Base-by-base conservation (phyloP, 2,113 vertebrate species). In the Numenius arquata region DNA sequence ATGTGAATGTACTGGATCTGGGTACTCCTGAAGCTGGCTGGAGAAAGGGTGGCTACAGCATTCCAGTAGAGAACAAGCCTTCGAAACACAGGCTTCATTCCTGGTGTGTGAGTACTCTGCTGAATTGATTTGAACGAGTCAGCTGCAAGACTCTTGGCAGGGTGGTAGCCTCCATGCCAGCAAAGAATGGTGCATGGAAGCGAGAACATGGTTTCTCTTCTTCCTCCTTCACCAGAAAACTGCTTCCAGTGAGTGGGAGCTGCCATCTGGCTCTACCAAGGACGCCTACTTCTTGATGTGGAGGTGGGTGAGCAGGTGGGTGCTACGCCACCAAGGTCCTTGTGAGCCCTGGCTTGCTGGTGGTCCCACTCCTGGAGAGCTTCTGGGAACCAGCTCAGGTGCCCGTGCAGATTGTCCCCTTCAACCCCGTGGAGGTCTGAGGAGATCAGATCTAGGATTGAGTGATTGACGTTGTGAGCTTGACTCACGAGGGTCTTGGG, bases 91-190 rank as follows among this genome's bases (percentile, higher is more conserved):
- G 43, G 7, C 22, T 82, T 72, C 43, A 15, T 72, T 83, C 27
- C 59, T 34, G 11, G 18, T 41, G 8, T 23, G 26, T 3, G 1
- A 73, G 45, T 48, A 25, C 16, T 36, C 48, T 0, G 0, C 2
- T 32, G n/a, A 63, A 40, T 9, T 59, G 32, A 47, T 71, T 83
- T 80, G 59, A 82, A 63, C 0, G 2, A 90, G 53, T 73, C 74
- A 90, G 63, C 58, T 76, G 53, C 27, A 56, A 59, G 74, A 75
- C 32, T 74, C 40, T 15, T 45, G 45, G 36, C 34, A 74, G 52
- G 8, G 18, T 70, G 32, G 16, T 32, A 90, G 20, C 29, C 17
- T 72, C 58, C 1, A 0, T 55, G 43, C 32, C 40, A 40, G 36
- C 45, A 52, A 8, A 47, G 75, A 55, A 36, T 0, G 0, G 30